Evolutionary conservation across 2,888 invertebrate genomes (phyloP).

Genomic region (Gnatocerus cornutus): DNA sequence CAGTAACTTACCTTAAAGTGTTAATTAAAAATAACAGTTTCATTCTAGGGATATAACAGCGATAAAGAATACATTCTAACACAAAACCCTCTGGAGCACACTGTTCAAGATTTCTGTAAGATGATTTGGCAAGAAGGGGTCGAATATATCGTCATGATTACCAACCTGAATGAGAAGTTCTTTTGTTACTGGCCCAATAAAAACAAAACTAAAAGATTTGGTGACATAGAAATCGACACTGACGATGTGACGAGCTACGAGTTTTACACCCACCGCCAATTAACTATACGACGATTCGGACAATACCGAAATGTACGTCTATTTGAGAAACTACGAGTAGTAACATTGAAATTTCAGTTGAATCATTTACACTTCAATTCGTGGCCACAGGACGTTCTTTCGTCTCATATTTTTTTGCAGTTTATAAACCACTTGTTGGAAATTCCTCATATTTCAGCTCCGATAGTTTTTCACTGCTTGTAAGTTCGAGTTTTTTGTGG

Average conservation of each 20-base stretch:
- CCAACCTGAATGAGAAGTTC: background rate
- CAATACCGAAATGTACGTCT: background rate
- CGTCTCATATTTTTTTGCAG: constrained; percentile 12
- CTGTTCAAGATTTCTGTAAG: constrained; percentile 11
- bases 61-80: constrained; percentile 33
- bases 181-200: constrained; percentile 14
- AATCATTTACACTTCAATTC: constrained; percentile 24
- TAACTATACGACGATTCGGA: background rate
- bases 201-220: background rate
- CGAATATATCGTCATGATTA: constrained; percentile 21
- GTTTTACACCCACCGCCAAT: constrained; percentile 2
- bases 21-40: background rate
- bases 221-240: background rate
- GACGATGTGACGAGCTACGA: background rate
- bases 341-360: constrained; percentile 2
- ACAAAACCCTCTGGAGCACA: constrained; percentile 53
- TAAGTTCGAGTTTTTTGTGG: background rate
- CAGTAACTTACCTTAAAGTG: background rate
- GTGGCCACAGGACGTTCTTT: constrained; percentile 2
- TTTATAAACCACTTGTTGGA: constrained; percentile 8
- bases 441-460: constrained; percentile 3
- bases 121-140: constrained; percentile 38
- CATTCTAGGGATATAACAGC: constrained; percentile 53
- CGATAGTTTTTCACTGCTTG: constrained; percentile 28
- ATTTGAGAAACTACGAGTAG: background rate